Evolutionary conservation across 2,113 vertebrate species (phyloP), one percentile per base, ranked within the genome.

Genomic region (Merops nubicus): DNA sequence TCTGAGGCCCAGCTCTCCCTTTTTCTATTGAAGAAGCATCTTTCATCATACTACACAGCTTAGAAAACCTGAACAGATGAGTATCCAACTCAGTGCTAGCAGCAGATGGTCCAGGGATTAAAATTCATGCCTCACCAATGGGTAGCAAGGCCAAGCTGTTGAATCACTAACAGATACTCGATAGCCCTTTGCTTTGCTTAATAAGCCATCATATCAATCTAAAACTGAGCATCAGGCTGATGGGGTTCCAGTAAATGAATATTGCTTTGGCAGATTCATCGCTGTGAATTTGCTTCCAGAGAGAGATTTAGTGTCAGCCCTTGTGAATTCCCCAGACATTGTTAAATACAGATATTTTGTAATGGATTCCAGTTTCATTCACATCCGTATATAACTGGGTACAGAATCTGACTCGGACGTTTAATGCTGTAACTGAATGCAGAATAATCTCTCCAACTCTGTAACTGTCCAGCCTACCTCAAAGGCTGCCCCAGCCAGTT

Each of bases 151-250:
- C 92, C 86, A 93, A 91, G 70, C 64, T 94, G 92, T 93, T 92
- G 93, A 45, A 83, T 84, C 8, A 20, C 84, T 95, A 92, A 91
- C 89, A 93, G 95, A 92, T 89, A 97, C 60, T 94, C 94, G 91
- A 85, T 87, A 95, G 88, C 14, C 11, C 78, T 95, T 94, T 92
- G 81, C 94, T 97, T 94, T 93, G 73, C 86, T 91, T 94, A 96
- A 96, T 94, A 96, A 95, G 47, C 92, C 91, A 86, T 93, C 92
- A 92, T 82, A 94, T 95, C 91, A 91, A 54, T 84, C 95, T 92
- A 48, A 95, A 89, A 80, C 85, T 36, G 72, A 96, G 91, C 85
- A 88, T 82, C 56, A 70, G 87, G 83, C 62, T 94, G 94, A 95
- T 79, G 62, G 82, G 10, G 16, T 86, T 96, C 92, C 87, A 96